A percentile compares a stretch with the other conserved stretches of the same genome.
Conservation (phyloP, 2,888 invertebrate species). For the Drosophila nr. perissopoda region DNA sequence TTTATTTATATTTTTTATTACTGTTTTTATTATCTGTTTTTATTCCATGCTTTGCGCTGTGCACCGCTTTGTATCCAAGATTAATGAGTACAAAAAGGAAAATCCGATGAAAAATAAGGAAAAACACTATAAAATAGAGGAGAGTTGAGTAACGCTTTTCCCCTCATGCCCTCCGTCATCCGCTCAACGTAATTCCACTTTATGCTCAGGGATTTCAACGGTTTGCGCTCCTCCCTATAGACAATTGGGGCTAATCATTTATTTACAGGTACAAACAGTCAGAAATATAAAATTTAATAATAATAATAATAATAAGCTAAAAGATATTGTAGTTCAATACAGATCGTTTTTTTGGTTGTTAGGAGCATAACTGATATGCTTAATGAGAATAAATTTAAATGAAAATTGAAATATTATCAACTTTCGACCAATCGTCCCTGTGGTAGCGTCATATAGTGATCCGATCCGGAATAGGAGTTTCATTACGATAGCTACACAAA, state of each 20-base stretch:
- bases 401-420: no score
- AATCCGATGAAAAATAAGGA: constrained; percentile 11
- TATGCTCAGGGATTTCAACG: constrained; percentile 9
- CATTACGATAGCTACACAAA: not conserved
- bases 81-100: constrained; percentile 54
- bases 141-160: constrained; percentile 29
- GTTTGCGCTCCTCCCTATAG: constrained; percentile 20
- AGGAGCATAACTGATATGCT: not conserved
- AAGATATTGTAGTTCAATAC: not conserved
- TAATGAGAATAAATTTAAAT: not conserved
- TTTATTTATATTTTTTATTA: constrained; percentile 20
- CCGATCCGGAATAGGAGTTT: not conserved
- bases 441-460: not conserved
- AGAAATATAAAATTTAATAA: constrained; percentile 5
- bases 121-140: constrained; percentile 9
- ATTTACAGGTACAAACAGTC: constrained; percentile 32
- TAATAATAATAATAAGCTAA: not conserved
- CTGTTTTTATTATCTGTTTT: constrained; percentile 12
- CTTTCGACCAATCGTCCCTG: no score
- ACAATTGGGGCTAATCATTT: constrained; percentile 45
- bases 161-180: not conserved
- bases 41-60: constrained; percentile 44
- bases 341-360: not conserved
- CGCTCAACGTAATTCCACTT: not conserved
- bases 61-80: constrained; percentile 60